A percentile compares a stretch with the other conserved stretches of the same genome.
Conservation (phyloP, 2,113 vertebrate genomes). For the Elephas maximus region DNA sequence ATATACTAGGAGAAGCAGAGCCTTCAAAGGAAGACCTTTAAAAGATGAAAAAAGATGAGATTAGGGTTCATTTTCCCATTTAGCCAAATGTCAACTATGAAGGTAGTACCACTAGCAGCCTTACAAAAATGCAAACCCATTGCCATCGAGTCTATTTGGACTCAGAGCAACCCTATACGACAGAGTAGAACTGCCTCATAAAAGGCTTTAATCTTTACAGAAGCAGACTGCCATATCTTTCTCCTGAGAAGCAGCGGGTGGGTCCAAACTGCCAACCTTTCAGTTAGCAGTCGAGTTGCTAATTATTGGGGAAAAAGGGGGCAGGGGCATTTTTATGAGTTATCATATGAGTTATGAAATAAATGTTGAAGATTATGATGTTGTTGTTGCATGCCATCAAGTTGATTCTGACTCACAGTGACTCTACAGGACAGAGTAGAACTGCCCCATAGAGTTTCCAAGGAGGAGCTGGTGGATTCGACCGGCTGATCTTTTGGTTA, state of each 20-base stretch:
- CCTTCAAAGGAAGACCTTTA: background rate
- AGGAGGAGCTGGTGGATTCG: no score
- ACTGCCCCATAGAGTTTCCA: no score
- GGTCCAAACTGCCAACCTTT: background rate
- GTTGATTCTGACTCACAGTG: no score
- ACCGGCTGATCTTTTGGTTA: no score
- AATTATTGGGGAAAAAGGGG: background rate
- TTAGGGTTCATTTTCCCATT: background rate
- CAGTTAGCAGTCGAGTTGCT: background rate
- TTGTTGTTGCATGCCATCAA: no score
- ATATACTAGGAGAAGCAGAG: background rate
- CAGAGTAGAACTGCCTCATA: background rate
- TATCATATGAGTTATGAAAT: conserved; percentile 9
- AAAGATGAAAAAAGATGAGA: conserved; percentile 40
- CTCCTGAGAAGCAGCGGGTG: background rate
- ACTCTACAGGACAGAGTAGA: no score
- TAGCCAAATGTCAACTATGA: conserved; percentile 49
- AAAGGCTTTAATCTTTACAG: no score
- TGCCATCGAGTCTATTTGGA: background rate
- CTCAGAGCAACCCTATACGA: background rate
- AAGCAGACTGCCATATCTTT: background rate
- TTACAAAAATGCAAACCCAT: background rate
- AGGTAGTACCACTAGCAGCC: conserved; percentile 16
- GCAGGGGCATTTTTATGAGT: background rate
- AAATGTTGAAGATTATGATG: conserved; percentile 3